These are phyloP conservation scores for Lepeophtheirus nordmannii DNA, from an alignment of 2,888 invertebrate genomes.

Conservation along the genomic window DNA sequence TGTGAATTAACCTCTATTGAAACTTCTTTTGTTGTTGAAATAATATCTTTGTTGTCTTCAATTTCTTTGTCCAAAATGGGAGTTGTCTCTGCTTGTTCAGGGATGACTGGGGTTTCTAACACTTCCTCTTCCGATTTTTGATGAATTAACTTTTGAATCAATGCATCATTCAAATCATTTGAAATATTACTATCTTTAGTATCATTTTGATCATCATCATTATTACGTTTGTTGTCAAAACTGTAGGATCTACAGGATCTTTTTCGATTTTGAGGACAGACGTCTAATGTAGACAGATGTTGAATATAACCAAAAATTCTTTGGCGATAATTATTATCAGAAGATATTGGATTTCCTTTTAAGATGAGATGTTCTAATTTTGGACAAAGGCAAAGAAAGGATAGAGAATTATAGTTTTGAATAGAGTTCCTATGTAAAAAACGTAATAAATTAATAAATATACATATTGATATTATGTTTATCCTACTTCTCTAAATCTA, in stretches of 20 bases:
- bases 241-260: background rate
- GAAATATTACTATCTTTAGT: too few relatives aligned
- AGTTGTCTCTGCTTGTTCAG: too few relatives aligned
- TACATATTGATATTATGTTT: too few relatives aligned
- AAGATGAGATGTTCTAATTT: constrained; percentile 33
- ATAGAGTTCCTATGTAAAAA: constrained; percentile 32
- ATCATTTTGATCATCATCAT: background rate
- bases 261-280: background rate
- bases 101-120: too few relatives aligned
- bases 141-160: too few relatives aligned
- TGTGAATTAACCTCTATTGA: too few relatives aligned
- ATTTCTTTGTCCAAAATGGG: too few relatives aligned
- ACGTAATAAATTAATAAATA: too few relatives aligned
- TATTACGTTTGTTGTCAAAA: background rate
- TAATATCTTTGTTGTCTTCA: too few relatives aligned
- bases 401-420: constrained; percentile 31
- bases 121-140: too few relatives aligned
- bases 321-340: constrained; percentile 33
- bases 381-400: constrained; percentile 34
- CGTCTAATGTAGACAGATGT: background rate
- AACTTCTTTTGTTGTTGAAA: too few relatives aligned
- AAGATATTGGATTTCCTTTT: constrained; percentile 37
- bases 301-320: constrained; percentile 32
- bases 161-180: too few relatives aligned
- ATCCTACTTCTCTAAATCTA: constrained; percentile 39